Percentiles rank a stretch among this genome's conserved stretches.
Conservation (phyloP, 2,888 invertebrate genomes). For the Acanthoscelides obtectus region DNA sequence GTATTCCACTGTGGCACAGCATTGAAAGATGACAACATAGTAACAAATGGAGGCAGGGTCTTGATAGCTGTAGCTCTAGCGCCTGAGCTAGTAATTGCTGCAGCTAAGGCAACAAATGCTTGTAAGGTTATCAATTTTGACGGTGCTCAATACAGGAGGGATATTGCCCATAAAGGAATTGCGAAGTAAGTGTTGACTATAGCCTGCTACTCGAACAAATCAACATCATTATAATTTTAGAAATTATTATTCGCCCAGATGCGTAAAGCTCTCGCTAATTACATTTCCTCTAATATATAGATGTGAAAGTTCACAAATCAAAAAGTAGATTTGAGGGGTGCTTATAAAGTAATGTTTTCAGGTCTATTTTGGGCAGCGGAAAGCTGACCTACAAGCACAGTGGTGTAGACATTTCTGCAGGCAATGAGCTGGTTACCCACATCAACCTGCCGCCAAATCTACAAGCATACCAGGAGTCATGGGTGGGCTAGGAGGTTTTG, state of each 20-base stretch:
- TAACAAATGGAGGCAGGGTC: conserved; percentile 89
- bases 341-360: conserved; percentile 26
- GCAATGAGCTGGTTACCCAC: conserved; percentile 76
- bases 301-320: no score
- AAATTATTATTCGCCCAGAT: no score
- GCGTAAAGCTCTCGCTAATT: no score
- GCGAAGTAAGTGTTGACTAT: conserved; percentile 57
- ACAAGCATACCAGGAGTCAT: conserved; percentile 76
- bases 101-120: conserved; percentile 66
- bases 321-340: background rate
- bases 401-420: conserved; percentile 92
- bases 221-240: no score
- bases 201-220: no score
- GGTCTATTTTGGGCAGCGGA: conserved; percentile 55
- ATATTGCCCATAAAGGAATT: conserved; percentile 86
- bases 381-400: conserved; percentile 79
- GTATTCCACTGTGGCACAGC: conserved; percentile 86
- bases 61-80: conserved; percentile 71
- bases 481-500: conserved; percentile 86
- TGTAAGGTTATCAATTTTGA: conserved; percentile 75
- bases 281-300: no score
- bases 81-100: conserved; percentile 64
- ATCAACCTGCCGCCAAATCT: conserved; percentile 75
- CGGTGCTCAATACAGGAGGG: conserved; percentile 80
- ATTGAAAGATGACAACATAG: conserved; percentile 46